A percentile compares a stretch with the other conserved stretches of the same genome.
Evolutionary conservation across 2,888 invertebrate genomes (phyloP).

Genomic region (Ligdia adustata): DNA sequence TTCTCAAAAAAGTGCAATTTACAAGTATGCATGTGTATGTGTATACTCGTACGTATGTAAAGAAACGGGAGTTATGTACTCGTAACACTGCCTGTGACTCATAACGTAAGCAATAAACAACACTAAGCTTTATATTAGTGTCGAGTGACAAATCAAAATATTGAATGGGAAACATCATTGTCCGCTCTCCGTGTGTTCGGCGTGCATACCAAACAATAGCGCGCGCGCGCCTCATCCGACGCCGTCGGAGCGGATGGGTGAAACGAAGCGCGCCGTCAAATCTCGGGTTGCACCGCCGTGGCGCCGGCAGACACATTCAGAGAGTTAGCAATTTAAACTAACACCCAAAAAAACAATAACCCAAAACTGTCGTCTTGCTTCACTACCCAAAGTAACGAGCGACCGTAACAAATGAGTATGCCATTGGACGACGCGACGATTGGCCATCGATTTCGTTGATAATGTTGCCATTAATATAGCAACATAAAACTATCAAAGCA

Average conservation of each 20-base stretch:
- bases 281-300: constrained; percentile 77
- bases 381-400: constrained; percentile 70
- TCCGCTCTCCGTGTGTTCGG: constrained; percentile 56
- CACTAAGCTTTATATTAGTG: constrained; percentile 42
- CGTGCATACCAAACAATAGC: constrained; percentile 70
- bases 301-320: constrained; percentile 72
- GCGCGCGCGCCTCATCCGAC: constrained; percentile 54
- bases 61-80: no score
- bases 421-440: constrained; percentile 36
- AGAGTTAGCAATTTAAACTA: constrained; percentile 66
- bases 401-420: constrained; percentile 69
- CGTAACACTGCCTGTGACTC: no score
- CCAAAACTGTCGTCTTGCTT: constrained; percentile 61
- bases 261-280: constrained; percentile 77
- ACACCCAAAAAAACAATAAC: constrained; percentile 62
- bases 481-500: background rate
- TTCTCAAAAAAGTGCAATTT: no score
- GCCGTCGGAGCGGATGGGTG: constrained; percentile 54
- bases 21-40: no score
- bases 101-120: constrained; percentile 30
- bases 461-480: constrained; percentile 2
- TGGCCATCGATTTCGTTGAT: constrained; percentile 46
- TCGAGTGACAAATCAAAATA: constrained; percentile 54
- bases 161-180: constrained; percentile 53
- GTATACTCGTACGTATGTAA: no score